These are phyloP conservation scores for Plotosus lineatus DNA, from an alignment of 2,113 vertebrate genomes.

Conservation along the genomic window DNA sequence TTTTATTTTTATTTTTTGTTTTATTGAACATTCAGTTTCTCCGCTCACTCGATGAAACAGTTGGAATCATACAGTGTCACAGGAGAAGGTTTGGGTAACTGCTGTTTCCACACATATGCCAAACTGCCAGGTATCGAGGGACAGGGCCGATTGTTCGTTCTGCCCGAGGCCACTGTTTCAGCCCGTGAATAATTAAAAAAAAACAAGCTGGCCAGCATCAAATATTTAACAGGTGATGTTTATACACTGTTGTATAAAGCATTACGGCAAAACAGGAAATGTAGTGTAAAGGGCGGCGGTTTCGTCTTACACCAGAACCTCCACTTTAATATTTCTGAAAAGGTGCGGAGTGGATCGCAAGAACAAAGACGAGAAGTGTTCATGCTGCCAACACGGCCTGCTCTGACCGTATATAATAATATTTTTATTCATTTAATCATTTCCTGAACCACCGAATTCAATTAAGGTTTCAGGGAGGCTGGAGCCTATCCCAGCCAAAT, in stretches of 20 bases:
- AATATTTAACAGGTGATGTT: slow-evolving; percentile 74
- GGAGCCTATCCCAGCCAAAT: too few relatives aligned
- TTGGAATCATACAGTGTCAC: slow-evolving; percentile 21
- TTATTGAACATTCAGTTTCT: too few relatives aligned
- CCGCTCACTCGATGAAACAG: not conserved
- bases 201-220: slow-evolving; percentile 75
- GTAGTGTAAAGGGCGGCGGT: slow-evolving; percentile 42
- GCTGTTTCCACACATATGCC: slow-evolving; percentile 29
- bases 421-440: too few relatives aligned
- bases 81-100: slow-evolving; percentile 19
- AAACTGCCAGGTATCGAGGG: slow-evolving; percentile 41
- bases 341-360: too few relatives aligned
- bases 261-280: slow-evolving; percentile 59
- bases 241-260: slow-evolving; percentile 70
- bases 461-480: too few relatives aligned
- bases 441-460: too few relatives aligned
- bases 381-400: not conserved
- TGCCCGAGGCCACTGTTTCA: slow-evolving; percentile 54
- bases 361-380: too few relatives aligned
- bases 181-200: slow-evolving; percentile 74
- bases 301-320: not conserved
- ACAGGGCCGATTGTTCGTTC: slow-evolving; percentile 34
- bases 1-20: not conserved
- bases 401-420: too few relatives aligned
- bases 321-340: not conserved